Evolutionary conservation across 2,888 invertebrate genomes (phyloP).

Genomic region (Leptopilina drosophilae): DNA sequence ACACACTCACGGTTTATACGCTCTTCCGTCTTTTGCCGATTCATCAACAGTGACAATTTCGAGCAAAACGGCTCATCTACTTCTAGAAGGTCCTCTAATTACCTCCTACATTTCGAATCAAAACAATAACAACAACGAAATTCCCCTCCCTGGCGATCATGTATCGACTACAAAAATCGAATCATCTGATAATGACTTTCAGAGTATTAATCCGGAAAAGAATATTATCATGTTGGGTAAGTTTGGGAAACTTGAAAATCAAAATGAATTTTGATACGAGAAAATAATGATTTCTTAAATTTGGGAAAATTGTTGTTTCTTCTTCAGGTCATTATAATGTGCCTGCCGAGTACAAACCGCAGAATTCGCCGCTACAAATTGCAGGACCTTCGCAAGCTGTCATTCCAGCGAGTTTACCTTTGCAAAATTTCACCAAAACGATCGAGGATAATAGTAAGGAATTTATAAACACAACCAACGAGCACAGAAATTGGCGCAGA

Average conservation of each 20-base stretch:
- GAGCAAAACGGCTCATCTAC: conserved; percentile 83
- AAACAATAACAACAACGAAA: conserved; percentile 61
- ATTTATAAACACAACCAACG: conserved; percentile 53
- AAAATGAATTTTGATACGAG: too few relatives aligned
- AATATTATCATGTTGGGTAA: conserved; percentile 68
- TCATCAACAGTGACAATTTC: conserved; percentile 91
- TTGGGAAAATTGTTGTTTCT: neutral
- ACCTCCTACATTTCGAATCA: conserved; percentile 62
- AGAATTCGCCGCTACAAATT: conserved; percentile 72
- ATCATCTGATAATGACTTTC: conserved; percentile 61
- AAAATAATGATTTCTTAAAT: too few relatives aligned
- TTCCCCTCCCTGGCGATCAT: conserved; percentile 61
- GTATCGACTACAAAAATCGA: conserved; percentile 60
- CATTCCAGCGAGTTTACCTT: conserved; percentile 59
- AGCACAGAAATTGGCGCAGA: conserved; percentile 62
- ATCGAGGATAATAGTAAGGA: conserved; percentile 46
- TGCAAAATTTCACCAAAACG: conserved; percentile 58
- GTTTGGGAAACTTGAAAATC: too few relatives aligned
- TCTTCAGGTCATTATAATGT: conserved; percentile 70
- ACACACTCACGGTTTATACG: conserved; percentile 91
- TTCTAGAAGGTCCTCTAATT: conserved; percentile 85
- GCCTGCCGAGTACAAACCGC: conserved; percentile 70
- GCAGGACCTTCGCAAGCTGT: conserved; percentile 74
- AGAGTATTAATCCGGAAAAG: conserved; percentile 60
- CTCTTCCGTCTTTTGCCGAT: conserved; percentile 94